These are phyloP conservation scores for Panagrolaimus sp. DNA, from an alignment of 1,140 invertebrate genomes.

Conservation along the genomic window DNA sequence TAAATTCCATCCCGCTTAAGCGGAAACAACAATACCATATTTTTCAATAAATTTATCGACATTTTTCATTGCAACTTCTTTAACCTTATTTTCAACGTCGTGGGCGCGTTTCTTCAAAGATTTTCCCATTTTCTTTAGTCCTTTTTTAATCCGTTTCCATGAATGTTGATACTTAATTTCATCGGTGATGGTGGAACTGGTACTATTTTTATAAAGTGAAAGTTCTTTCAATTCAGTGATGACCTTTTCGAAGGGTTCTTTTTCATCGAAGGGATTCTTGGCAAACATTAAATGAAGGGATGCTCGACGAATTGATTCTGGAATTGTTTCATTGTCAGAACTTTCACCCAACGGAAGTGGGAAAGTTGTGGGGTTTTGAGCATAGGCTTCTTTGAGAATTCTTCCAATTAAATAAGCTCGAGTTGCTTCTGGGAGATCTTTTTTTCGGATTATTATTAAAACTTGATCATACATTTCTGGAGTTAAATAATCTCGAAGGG, in stretches of 20 bases:
- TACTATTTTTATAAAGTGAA: too few species aligned
- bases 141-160: too few species aligned
- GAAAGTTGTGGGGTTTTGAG: not conserved
- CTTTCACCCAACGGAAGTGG: constrained; percentile 6
- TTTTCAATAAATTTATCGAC: too few species aligned
- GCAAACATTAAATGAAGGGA: constrained; percentile 3
- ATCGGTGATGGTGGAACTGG: too few species aligned
- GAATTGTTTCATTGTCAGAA: not conserved
- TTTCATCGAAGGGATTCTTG: not conserved
- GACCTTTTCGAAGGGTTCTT: constrained; percentile 7
- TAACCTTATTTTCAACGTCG: too few species aligned
- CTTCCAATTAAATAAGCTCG: not conserved
- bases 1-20: too few species aligned
- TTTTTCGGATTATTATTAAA: not conserved
- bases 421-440: not conserved
- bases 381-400: constrained; percentile 13
- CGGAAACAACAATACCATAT: too few species aligned
- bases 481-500: constrained; percentile 5
- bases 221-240: constrained; percentile 1
- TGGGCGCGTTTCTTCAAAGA: too few species aligned
- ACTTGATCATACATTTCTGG: constrained; percentile 13
- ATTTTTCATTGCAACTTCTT: too few species aligned
- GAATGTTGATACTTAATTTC: too few species aligned
- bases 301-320: constrained; percentile 4
- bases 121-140: too few species aligned